Evolutionary conservation across 2,888 invertebrate genomes (phyloP).

Genomic region (Achlya flavicornis): DNA sequence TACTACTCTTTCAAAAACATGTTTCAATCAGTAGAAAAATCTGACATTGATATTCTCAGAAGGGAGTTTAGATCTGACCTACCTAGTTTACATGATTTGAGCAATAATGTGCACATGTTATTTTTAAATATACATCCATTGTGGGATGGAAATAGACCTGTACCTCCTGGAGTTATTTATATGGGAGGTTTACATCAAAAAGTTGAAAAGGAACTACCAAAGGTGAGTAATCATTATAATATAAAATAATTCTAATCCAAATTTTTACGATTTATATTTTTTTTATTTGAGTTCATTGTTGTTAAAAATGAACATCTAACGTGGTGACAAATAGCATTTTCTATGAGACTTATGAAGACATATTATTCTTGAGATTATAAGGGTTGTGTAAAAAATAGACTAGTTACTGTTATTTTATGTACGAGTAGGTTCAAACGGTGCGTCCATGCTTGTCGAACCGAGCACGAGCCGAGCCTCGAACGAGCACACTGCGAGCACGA

Average conservation of each 20-base stretch:
- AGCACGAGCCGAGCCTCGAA: too few relatives aligned
- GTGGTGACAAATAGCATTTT: too few relatives aligned
- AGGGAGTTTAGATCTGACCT: constrained; percentile 36
- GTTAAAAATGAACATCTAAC: too few relatives aligned
- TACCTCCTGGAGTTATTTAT: constrained; percentile 60
- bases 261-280: background rate
- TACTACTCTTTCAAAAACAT: constrained; percentile 15
- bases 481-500: too few relatives aligned
- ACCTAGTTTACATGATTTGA: constrained; percentile 34
- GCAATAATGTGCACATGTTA: constrained; percentile 53
- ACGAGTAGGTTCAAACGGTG: too few relatives aligned
- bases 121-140: constrained; percentile 65
- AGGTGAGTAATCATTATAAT: constrained; percentile 40
- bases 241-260: too few relatives aligned
- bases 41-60: constrained; percentile 26
- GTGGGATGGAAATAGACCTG: constrained; percentile 57
- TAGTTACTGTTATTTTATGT: too few relatives aligned
- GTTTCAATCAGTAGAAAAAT: constrained; percentile 14
- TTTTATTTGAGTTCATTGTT: too few relatives aligned
- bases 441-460: too few relatives aligned
- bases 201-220: constrained; percentile 55
- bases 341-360: too few relatives aligned
- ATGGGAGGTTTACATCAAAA: constrained; percentile 66
- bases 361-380: too few relatives aligned
- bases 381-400: too few relatives aligned